A percentile compares a stretch with the other conserved stretches of the same genome.
Conservation (phyloP, 2,797 vertebrate species). For the Rhinophrynus dorsalis region DNA sequence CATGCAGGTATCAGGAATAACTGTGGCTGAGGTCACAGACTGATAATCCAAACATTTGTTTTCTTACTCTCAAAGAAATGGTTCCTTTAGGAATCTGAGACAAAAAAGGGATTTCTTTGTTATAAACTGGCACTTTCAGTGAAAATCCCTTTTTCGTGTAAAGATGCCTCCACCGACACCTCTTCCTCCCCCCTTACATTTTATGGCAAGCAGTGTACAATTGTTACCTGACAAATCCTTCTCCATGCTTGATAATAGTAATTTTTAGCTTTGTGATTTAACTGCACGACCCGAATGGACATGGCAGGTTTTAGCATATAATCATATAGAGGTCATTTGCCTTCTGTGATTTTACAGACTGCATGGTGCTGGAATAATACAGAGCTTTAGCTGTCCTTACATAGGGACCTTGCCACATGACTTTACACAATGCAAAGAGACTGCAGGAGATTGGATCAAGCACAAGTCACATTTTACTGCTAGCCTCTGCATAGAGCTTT, state of each 20-base stretch:
- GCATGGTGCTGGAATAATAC: conserved; percentile 35
- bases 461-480: conserved; percentile 45
- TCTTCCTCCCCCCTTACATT: conserved; percentile 11
- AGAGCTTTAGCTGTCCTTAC: conserved; percentile 36
- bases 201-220: conserved; percentile 3
- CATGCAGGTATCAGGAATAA: neutral
- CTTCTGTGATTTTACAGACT: conserved; percentile 35
- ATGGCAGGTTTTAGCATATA: conserved; percentile 42
- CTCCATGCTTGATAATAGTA: conserved; percentile 39
- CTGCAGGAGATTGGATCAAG: conserved; percentile 42
- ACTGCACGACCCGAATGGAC: conserved; percentile 28
- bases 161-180: conserved; percentile 19
- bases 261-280: conserved; percentile 41
- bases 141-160: neutral
- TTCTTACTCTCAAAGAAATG: neutral
- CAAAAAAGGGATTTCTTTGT: conserved; percentile 2
- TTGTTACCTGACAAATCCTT: conserved; percentile 37
- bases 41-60: conserved; percentile 5
- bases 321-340: conserved; percentile 48
- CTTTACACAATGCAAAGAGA: conserved; percentile 36
- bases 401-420: conserved; percentile 48
- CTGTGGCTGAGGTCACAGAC: neutral
- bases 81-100: neutral
- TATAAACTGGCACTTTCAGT: conserved; percentile 50
- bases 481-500: conserved; percentile 39